Conservation (phyloP, 2,797 vertebrate species). For the Columba guinea region DNA sequence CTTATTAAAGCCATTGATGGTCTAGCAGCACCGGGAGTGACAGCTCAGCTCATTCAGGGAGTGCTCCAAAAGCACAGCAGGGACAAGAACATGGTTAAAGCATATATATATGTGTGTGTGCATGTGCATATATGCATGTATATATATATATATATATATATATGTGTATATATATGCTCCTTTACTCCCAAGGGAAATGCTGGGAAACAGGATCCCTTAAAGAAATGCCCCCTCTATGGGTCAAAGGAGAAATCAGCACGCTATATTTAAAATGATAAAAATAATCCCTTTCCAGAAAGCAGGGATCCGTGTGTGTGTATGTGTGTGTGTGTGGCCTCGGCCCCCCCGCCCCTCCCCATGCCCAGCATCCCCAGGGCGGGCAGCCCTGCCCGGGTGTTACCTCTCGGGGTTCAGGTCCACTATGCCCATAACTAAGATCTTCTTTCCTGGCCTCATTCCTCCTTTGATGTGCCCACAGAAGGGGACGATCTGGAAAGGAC, state of each 20-base stretch:
- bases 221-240: conserved; percentile 69
- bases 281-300: conserved; percentile 73
- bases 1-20: background rate
- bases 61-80: background rate
- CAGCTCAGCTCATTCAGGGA: background rate
- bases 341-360: background rate
- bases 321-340: background rate
- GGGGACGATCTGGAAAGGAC: conserved; percentile 88
- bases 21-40: accelerated
- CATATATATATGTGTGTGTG: background rate
- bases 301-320: conserved; percentile 5
- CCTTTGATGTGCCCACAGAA: conserved; percentile 96
- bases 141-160: too few relatives aligned
- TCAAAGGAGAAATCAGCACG: conserved; percentile 71
- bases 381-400: conserved; percentile 70
- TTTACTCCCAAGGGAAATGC: background rate
- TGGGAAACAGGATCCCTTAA: conserved; percentile 3
- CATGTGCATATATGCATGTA: accelerated
- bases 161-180: background rate
- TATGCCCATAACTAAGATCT: conserved; percentile 98
- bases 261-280: conserved; percentile 79
- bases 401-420: conserved; percentile 94
- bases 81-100: background rate
- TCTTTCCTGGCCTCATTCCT: conserved; percentile 98
- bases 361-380: background rate